Evolutionary conservation across 2,888 invertebrate genomes (phyloP).

Genomic region (Eremobia ochroleuca): DNA sequence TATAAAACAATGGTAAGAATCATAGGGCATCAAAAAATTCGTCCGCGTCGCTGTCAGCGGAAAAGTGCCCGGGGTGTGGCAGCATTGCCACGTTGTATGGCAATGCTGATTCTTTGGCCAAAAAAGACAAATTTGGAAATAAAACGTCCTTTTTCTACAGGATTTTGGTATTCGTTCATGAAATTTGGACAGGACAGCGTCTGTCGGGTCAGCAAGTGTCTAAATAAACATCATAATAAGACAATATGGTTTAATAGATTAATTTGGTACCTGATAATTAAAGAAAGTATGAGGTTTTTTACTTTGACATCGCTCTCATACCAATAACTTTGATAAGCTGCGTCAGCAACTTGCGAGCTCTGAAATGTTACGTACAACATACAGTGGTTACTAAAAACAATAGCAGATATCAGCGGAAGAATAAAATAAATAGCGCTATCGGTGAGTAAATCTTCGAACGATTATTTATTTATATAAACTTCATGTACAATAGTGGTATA

Average conservation of each 20-base stretch:
- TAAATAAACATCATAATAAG: background rate
- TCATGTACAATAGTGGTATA: background rate
- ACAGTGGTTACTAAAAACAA: background rate
- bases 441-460: background rate
- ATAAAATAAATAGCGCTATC: background rate
- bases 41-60: too few relatives aligned
- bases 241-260: background rate
- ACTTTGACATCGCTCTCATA: conserved; percentile 64
- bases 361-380: conserved; percentile 33
- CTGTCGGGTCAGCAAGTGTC: background rate
- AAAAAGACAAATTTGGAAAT: too few relatives aligned
- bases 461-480: background rate
- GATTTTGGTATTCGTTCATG: background rate
- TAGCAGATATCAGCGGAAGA: background rate
- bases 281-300: conserved; percentile 60
- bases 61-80: too few relatives aligned
- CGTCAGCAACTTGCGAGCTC: conserved; percentile 66
- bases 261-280: conserved; percentile 63
- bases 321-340: conserved; percentile 69
- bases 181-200: background rate
- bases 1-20: too few relatives aligned
- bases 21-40: too few relatives aligned
- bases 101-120: too few relatives aligned
- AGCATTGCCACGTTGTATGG: too few relatives aligned
- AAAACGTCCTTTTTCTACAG: background rate